These are phyloP conservation scores for Leptobrachium leishanense DNA, from an alignment of 2,113 vertebrate species.

Conservation along the genomic window DNA sequence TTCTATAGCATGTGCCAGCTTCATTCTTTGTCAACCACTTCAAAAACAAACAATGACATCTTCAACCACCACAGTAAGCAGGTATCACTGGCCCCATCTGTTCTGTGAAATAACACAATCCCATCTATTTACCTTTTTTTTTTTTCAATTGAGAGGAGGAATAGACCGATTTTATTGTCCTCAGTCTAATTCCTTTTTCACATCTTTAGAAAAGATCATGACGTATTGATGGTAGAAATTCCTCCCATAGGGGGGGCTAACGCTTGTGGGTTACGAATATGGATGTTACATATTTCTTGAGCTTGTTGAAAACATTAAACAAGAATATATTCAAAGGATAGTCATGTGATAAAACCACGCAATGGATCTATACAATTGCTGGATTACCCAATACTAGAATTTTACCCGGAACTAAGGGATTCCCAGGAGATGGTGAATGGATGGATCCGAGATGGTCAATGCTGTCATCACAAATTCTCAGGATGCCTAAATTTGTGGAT, in stretches of 20 bases:
- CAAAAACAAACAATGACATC: background rate
- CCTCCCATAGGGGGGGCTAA: background rate
- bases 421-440: no score
- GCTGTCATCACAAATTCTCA: no score
- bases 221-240: slow-evolving; percentile 9
- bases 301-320: background rate
- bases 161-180: background rate
- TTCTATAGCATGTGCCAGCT: background rate
- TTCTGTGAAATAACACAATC: background rate
- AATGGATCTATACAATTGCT: no score
- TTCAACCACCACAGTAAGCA: background rate
- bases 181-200: background rate
- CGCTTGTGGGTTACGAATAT: background rate
- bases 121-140: slow-evolving; percentile 2
- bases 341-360: no score
- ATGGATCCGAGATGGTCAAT: no score
- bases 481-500: no score
- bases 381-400: no score
- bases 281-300: background rate
- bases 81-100: slow-evolving; percentile 10
- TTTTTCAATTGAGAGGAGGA: background rate
- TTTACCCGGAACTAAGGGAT: no score
- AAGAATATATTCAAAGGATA: no score
- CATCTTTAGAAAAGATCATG: background rate
- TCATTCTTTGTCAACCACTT: background rate